Conservation (phyloP, 2,888 invertebrate genomes). For the Lochmaea capreae region DNA sequence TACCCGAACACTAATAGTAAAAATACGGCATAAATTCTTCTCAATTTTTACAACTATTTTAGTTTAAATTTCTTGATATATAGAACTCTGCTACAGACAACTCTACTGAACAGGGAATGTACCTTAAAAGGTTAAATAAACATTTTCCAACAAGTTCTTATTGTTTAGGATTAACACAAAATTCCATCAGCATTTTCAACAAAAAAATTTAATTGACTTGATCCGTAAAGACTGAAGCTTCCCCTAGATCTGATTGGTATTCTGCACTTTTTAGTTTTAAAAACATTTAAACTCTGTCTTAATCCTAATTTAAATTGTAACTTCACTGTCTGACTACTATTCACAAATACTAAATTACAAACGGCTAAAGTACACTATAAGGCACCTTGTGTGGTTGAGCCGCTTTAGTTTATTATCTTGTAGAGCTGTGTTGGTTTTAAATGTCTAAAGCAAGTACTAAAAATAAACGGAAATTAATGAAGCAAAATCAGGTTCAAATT, state of each 20-base stretch:
- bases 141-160: not conserved
- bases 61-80: not conserved
- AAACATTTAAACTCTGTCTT: not conserved
- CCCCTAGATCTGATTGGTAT: not conserved
- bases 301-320: not conserved
- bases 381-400: slow-evolving; percentile 22
- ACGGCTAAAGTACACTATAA: slow-evolving; percentile 16
- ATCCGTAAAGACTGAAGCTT: not conserved
- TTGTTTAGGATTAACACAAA: not conserved
- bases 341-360: not conserved
- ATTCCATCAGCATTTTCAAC: not conserved
- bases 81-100: not conserved
- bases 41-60: slow-evolving; percentile 5
- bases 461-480: not conserved
- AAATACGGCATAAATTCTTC: not conserved
- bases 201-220: not conserved
- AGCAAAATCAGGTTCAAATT: not conserved
- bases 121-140: not conserved
- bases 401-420: slow-evolving; percentile 2
- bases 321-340: not conserved
- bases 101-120: not conserved
- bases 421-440: not conserved
- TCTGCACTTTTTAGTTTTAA: not conserved
- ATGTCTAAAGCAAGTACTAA: slow-evolving; percentile 2
- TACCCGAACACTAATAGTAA: slow-evolving; percentile 3